A percentile compares a stretch with the other conserved stretches of the same genome.
Evolutionary conservation across 2,797 vertebrate species (phyloP).

Genomic region (Brachyrhaphis roseni): DNA sequence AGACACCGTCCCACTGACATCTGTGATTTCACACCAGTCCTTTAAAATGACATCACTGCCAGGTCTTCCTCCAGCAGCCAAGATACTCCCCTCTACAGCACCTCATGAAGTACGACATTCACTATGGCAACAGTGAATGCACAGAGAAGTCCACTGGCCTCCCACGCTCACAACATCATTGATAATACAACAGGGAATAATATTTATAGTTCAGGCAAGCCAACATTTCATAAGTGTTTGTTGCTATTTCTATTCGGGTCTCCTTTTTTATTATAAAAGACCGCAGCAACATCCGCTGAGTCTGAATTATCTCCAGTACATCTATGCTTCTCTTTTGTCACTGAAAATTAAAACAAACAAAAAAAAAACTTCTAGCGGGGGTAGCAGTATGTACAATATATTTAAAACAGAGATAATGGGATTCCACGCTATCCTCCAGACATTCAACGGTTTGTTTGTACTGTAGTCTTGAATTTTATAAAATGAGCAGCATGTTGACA

Average conservation of each 20-base stretch:
- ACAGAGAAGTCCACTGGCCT: slow-evolving; percentile 18
- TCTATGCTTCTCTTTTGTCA: neutral
- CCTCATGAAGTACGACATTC: slow-evolving; percentile 21
- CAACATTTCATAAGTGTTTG: neutral
- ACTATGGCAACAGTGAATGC: slow-evolving; percentile 43
- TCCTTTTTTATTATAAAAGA: neutral
- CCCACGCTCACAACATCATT: neutral
- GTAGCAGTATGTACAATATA: neutral
- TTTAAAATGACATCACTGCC: slow-evolving; percentile 23
- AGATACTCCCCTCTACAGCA: slow-evolving; percentile 16
- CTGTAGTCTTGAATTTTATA: slow-evolving; percentile 34
- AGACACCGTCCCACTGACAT: slow-evolving; percentile 3
- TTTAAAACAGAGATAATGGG: slow-evolving; percentile 23
- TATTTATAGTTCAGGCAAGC: slow-evolving; percentile 11
- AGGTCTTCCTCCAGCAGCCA: neutral
- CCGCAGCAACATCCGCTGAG: neutral
- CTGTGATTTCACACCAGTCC: slow-evolving; percentile 2
- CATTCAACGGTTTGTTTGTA: slow-evolving; percentile 25
- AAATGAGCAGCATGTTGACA: slow-evolving; percentile 17
- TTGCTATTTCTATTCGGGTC: neutral
- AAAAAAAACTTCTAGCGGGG: neutral
- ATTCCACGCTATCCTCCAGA: slow-evolving; percentile 20
- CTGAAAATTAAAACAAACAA: neutral
- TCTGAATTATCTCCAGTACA: neutral
- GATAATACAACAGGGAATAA: slow-evolving; percentile 16